Conservation (phyloP, 2,888 invertebrate species). For the Artemia sinica region DNA sequence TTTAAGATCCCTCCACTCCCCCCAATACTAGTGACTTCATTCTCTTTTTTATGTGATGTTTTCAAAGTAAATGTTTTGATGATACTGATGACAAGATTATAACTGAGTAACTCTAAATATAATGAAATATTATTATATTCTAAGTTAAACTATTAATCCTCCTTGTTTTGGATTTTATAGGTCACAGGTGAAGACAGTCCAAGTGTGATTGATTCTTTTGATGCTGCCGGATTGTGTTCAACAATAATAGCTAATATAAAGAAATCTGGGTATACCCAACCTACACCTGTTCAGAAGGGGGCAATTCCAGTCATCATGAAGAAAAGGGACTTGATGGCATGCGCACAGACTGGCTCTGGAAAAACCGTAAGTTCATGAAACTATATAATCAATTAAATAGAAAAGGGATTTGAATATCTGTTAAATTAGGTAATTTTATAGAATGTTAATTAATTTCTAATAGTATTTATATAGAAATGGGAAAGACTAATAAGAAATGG, state of each 20-base stretch:
- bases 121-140: not conserved
- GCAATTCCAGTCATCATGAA: slow-evolving; percentile 63
- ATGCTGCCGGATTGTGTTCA: slow-evolving; percentile 47
- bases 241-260: slow-evolving; percentile 56
- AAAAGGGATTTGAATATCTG: too few relatives aligned
- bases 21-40: not conserved
- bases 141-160: not conserved
- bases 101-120: slow-evolving; percentile 1
- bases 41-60: not conserved
- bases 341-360: slow-evolving; percentile 95
- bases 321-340: slow-evolving; percentile 82
- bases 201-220: slow-evolving; percentile 46
- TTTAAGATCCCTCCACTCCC: too few relatives aligned
- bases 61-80: slow-evolving; percentile 1
- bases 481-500: too few relatives aligned
- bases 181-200: slow-evolving; percentile 54
- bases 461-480: too few relatives aligned
- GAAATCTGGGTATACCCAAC: slow-evolving; percentile 59
- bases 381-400: not conserved
- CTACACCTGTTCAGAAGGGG: slow-evolving; percentile 87
- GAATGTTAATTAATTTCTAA: too few relatives aligned
- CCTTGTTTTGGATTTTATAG: slow-evolving; percentile 31
- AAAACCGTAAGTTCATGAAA: slow-evolving; percentile 51
- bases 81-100: not conserved
- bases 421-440: too few relatives aligned